Base-by-base conservation (phyloP, 2,113 vertebrate species). In the Bombycilla garrulus region DNA sequence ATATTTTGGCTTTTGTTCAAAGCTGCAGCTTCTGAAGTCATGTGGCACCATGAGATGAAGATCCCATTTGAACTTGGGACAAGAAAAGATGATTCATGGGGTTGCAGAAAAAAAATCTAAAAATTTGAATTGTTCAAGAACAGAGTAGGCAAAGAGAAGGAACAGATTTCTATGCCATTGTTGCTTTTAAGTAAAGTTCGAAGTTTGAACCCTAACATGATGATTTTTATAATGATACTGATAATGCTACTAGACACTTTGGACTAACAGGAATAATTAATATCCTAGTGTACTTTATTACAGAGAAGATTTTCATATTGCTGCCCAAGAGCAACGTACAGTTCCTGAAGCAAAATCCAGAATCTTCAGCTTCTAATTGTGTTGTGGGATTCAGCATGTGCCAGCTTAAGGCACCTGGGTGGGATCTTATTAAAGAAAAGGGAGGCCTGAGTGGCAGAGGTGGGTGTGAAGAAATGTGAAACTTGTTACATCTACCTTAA, bases 1-100 rank as follows among this genome's bases (percentile, higher is more conserved):
- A 33, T 54, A 73, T 81, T 93, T 88, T 81, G 88, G 72, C 69
- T 83, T 66, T 28, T 70, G 71, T 73, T 92, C 65, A 94, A 90
- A 90, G 71, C 44, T 74, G 26, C 26, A 71, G 35, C 31, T 94
- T 47, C 60, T 74, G 36, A 45, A 84, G n/a, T 79, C 90, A 84
- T 2, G 1, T 64, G 85, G 44, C 47, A 38, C 22, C n/a, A n/a
- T 22, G 45, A 83, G 48, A 62, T 5, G 1, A 42, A 84, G 33
- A 29, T 70, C 7, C 21, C 45, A 20, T 50, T 72, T 56, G 40
- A 78, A 38, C 11, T 33, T 31, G 29, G 8, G 33, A 17, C 48
- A 62, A 65, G 40, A 81, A 79, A 77, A 58, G 28, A 29, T 67
- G 42, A 28, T 86, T 88, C 48, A 83, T 2, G 0, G 51, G 19